Conservation (phyloP, 53 echinoderm and acorn worm genomes). For the Arbacia lixula region DNA sequence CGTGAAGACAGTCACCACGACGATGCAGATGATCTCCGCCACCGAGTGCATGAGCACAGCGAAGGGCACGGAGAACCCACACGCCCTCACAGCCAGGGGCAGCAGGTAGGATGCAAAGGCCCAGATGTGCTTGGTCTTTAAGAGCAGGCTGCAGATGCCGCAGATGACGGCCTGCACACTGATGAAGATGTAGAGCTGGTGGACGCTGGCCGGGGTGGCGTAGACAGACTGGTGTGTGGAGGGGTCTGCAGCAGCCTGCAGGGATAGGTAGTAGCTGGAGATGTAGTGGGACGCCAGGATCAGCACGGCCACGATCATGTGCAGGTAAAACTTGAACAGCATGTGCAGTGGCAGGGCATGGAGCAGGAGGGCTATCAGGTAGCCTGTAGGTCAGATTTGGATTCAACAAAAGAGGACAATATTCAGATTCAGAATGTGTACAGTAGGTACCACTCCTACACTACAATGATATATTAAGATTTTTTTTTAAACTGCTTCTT, state of each 20-base stretch:
- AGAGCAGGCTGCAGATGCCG: constrained; percentile 64
- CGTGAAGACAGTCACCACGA: constrained; percentile 72
- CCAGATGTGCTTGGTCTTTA: constrained; percentile 77
- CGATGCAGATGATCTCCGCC: constrained; percentile 70
- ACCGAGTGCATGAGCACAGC: constrained; percentile 64
- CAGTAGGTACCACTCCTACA: too few relatives aligned
- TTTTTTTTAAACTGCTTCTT: too few relatives aligned
- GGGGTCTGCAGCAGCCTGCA: constrained; percentile 46
- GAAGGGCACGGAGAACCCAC: constrained; percentile 47
- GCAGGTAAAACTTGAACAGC: constrained; percentile 84
- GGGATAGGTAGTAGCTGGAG: constrained; percentile 73
- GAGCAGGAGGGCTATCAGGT: constrained; percentile 81
- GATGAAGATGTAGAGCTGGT: constrained; percentile 50
- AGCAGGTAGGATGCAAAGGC: constrained; percentile 74
- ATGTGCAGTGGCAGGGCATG: constrained; percentile 85
- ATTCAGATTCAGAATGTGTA: too few relatives aligned
- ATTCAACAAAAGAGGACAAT: too few relatives aligned
- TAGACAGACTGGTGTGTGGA: constrained; percentile 17
- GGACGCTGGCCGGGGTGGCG: constrained; percentile 36
- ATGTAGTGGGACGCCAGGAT: constrained; percentile 80
- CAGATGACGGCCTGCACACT: constrained; percentile 64
- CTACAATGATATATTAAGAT: too few relatives aligned
- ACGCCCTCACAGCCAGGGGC: constrained; percentile 62
- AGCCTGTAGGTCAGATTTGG: too few relatives aligned
- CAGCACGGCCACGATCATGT: constrained; percentile 80